Evolutionary conservation across 2,888 invertebrate genomes (phyloP).

Genomic region (Cosmorhoe ocellata): DNA sequence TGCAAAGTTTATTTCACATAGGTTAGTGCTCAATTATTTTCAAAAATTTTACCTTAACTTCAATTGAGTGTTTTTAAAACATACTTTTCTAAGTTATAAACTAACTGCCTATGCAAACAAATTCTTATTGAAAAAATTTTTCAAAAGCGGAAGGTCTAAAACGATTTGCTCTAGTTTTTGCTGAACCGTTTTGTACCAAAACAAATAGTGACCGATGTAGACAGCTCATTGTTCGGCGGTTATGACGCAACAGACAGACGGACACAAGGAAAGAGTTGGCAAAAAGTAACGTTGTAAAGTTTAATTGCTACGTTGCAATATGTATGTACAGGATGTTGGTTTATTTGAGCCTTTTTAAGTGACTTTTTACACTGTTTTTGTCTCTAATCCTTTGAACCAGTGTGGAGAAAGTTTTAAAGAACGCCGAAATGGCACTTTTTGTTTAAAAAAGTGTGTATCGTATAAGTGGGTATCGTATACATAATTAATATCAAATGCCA

Average conservation of each 20-base stretch:
- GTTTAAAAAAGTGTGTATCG: too few species aligned
- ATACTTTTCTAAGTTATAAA: too few species aligned
- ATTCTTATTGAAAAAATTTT: constrained; percentile 7
- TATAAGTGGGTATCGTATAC: not conserved
- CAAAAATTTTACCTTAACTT: too few species aligned
- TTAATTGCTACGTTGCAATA: constrained; percentile 45
- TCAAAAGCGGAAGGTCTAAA: constrained; percentile 21
- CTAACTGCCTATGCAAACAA: constrained; percentile 12
- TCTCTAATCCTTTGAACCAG: too few species aligned
- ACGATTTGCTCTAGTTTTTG: constrained; percentile 65
- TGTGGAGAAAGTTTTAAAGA: too few species aligned
- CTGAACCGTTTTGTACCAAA: constrained; percentile 41
- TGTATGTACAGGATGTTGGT: constrained; percentile 45
- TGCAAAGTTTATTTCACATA: too few species aligned
- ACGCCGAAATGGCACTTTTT: too few species aligned
- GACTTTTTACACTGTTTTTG: too few species aligned
- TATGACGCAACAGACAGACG: constrained; percentile 49
- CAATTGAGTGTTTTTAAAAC: too few species aligned
- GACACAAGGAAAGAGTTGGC: constrained; percentile 57
- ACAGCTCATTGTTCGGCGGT: constrained; percentile 40
- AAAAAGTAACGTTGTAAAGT: constrained; percentile 58
- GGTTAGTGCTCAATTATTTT: too few species aligned
- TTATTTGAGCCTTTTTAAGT: not conserved
- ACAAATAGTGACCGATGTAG: constrained; percentile 53
- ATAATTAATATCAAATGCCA: not conserved